These are phyloP conservation scores for Pemphredon lugubris DNA, from an alignment of 2,888 invertebrate species.

Conservation along the genomic window DNA sequence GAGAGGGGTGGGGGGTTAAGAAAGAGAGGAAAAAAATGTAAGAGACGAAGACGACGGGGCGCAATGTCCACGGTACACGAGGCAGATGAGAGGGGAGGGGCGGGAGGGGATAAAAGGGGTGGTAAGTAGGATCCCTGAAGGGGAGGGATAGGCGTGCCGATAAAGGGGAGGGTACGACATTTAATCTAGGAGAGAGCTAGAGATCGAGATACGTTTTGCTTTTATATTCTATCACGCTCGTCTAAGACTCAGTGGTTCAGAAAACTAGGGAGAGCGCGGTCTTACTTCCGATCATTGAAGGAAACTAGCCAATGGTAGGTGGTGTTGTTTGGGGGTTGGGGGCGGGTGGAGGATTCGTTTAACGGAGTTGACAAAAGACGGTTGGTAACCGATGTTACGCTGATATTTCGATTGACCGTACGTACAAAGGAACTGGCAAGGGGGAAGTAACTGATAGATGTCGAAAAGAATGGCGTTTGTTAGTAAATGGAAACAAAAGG, in stretches of 20 bases:
- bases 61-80: slow-evolving; percentile 57
- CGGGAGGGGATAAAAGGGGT: slow-evolving; percentile 19
- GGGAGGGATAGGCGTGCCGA: slow-evolving; percentile 21
- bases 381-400: slow-evolving; percentile 21
- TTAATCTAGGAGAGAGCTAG: slow-evolving; percentile 77
- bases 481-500: slow-evolving; percentile 11
- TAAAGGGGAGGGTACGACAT: slow-evolving; percentile 66
- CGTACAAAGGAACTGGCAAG: too few species aligned
- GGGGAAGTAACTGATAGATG: slow-evolving; percentile 9
- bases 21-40: not conserved
- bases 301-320: too few species aligned
- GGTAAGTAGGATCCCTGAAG: slow-evolving; percentile 42
- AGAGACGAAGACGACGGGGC: slow-evolving; percentile 29
- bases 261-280: slow-evolving; percentile 50
- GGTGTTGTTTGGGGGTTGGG: too few species aligned
- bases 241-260: slow-evolving; percentile 59
- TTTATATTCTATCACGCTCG: slow-evolving; percentile 72
- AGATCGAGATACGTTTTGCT: slow-evolving; percentile 70
- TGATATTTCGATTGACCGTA: not conserved
- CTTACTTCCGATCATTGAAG: slow-evolving; percentile 13
- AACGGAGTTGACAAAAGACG: slow-evolving; percentile 24
- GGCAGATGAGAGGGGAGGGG: slow-evolving; percentile 53
- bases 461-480: not conserved
- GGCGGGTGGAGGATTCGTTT: slow-evolving; percentile 10
- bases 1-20: not conserved